These are phyloP conservation scores for Cinclus mexicanus DNA, from an alignment of 2,113 vertebrate genomes.

Conservation along the genomic window DNA sequence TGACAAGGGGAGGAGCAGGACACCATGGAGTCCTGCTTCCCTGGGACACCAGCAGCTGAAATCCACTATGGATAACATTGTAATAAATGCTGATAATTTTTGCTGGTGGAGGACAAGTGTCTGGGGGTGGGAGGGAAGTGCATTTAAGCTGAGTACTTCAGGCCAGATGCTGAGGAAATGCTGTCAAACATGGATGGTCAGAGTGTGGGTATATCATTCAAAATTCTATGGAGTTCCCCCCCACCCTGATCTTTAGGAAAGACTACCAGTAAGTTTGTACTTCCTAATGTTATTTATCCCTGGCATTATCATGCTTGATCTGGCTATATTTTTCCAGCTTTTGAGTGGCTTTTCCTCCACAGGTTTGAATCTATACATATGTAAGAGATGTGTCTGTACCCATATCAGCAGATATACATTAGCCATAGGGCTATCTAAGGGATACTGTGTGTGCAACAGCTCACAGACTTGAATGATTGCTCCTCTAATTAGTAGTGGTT, in stretches of 20 bases:
- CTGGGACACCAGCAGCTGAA: accelerated
- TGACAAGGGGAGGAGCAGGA: not conserved
- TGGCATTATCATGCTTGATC: not conserved
- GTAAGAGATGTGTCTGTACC: not conserved
- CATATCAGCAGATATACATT: not conserved
- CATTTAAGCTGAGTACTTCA: not conserved
- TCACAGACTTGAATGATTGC: not conserved
- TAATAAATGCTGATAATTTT: not conserved
- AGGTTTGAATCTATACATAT: not conserved
- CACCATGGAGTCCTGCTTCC: not conserved
- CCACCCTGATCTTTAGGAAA: not conserved
- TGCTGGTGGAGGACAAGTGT: not conserved
- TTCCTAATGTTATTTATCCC: not conserved
- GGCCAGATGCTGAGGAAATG: not conserved
- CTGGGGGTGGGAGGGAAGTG: not conserved
- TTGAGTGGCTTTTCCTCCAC: not conserved
- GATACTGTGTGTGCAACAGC: not conserved
- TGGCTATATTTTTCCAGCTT: not conserved
- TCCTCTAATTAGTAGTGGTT: not conserved
- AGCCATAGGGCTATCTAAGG: not conserved
- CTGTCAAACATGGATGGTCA: not conserved
- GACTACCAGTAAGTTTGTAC: not conserved
- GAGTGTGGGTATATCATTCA: not conserved
- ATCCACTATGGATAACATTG: not conserved
- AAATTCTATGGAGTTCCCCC: not conserved